Base-by-base conservation (phyloP, 1,140 invertebrate genomes). In the Colletes latitarsis region DNA sequence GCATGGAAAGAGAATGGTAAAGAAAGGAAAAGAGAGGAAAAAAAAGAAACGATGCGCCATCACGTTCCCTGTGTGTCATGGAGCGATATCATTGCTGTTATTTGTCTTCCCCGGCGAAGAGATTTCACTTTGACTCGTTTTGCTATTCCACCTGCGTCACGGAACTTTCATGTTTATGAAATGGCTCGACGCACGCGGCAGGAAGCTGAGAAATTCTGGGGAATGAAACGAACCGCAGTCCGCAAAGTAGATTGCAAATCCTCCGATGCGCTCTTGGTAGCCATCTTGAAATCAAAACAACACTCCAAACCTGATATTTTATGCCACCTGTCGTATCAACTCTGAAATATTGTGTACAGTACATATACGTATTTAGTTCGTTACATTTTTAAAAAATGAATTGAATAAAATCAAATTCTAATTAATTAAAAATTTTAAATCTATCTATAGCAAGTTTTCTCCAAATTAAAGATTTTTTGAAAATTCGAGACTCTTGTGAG, bases 191-290 rank as follows among this genome's bases (percentile, higher is more conserved):
- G 49, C 57, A 43, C 77, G 21, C 41, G 63, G 67, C 46, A 69
- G 72, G 64, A n/a, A 74, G 72, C 85, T 84, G 72, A 70, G 84
- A 84, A 88, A 88, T 88, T 77, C 81, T 70, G 60, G 77, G 53
- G 53, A 71, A 69, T n/a, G 74, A 75, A 78, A 78, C 82, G 79
- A 84, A 74, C 66, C 46, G 53, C 52, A 70, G 73, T 77, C 74
- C 58, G 76, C 67, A 53, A 62, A 69, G 70, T 53, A 62, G 81
- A 85, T 82, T 86, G 85, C 83, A 86, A 86, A 86, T 86, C 81
- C 30, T 30, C 30, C 30, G 30, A 30, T 30, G 30, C 30, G 30
- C 30, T 85, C 63, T 57, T 63, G 43, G 4, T 30, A 53, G 66
- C 72, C 46, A 76, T 69, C 69, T 81, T 76, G 79, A 76, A 81